These are phyloP conservation scores for Sialis lutaria DNA, from an alignment of 2,888 invertebrate species.

Conservation along the genomic window DNA sequence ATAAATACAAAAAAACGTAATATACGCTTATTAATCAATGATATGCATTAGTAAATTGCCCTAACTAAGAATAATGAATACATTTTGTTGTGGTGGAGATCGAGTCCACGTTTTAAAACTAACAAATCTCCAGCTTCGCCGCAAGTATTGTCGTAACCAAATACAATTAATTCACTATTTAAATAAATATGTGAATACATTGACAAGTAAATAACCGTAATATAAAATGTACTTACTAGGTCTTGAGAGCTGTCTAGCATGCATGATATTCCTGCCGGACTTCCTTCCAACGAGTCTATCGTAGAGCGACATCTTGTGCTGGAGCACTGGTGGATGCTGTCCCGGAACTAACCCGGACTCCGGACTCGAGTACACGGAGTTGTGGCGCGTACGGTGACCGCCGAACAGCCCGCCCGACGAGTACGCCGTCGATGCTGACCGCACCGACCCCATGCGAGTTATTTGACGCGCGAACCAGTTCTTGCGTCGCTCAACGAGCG, in stretches of 20 bases:
- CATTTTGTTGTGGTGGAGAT: too few relatives aligned
- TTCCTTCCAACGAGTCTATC: slow-evolving; percentile 68
- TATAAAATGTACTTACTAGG: background rate
- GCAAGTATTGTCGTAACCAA: background rate
- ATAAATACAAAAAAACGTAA: too few relatives aligned
- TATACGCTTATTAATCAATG: too few relatives aligned
- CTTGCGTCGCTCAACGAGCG: slow-evolving; percentile 67
- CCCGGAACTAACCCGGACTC: slow-evolving; percentile 25
- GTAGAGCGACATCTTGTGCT: slow-evolving; percentile 62
- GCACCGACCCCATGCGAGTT: slow-evolving; percentile 68
- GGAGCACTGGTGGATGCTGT: slow-evolving; percentile 32
- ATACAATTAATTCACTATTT: background rate
- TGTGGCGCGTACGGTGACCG: slow-evolving; percentile 20
- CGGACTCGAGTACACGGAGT: slow-evolving; percentile 34
- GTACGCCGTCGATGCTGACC: slow-evolving; percentile 73
- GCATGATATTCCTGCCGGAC: slow-evolving; percentile 29
- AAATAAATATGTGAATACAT: background rate
- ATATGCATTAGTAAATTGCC: too few relatives aligned
- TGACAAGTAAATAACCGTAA: background rate
- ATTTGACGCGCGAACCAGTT: slow-evolving; percentile 80
- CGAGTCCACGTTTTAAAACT: too few relatives aligned
- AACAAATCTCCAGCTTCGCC: too few relatives aligned
- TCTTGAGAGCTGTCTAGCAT: background rate
- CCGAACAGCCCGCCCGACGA: slow-evolving; percentile 64
- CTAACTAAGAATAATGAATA: too few relatives aligned